Evolutionary conservation across 2,797 vertebrate species (phyloP).

Genomic region (Melanotaenia parkinsoni): DNA sequence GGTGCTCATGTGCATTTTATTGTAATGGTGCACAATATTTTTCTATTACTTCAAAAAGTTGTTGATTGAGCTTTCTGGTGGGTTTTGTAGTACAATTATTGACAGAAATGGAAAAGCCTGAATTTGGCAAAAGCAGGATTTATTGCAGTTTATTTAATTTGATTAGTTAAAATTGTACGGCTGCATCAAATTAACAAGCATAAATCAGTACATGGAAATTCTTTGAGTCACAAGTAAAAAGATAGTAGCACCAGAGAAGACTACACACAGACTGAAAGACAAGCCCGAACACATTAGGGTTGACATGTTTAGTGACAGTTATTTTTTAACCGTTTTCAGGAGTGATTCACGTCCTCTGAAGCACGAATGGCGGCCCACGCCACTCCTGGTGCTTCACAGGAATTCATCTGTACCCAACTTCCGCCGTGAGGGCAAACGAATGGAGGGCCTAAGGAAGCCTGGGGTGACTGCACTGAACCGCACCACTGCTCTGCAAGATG

Average conservation of each 20-base stretch:
- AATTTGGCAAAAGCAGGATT: accelerated
- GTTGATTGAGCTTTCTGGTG: neutral
- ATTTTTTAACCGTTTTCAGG: slow-evolving; percentile 70
- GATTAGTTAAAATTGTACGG: neutral
- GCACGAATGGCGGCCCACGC: slow-evolving; percentile 97
- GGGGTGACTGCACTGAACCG: slow-evolving; percentile 92
- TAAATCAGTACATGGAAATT: neutral
- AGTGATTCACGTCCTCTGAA: slow-evolving; percentile 93
- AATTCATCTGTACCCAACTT: slow-evolving; percentile 98
- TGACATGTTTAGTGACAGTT: neutral
- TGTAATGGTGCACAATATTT: neutral
- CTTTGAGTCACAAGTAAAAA: neutral
- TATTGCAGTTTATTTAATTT: neutral
- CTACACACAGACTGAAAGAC: neutral
- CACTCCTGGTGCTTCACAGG: slow-evolving; percentile 94
- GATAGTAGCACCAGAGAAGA: neutral
- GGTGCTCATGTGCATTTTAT: neutral
- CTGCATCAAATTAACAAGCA: neutral
- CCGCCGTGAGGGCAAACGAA: slow-evolving; percentile 92
- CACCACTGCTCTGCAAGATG: slow-evolving; percentile 95
- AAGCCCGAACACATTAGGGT: neutral
- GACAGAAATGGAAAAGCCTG: neutral
- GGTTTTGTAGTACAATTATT: neutral
- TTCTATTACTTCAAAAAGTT: neutral
- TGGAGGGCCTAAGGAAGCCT: slow-evolving; percentile 93